Percentiles rank a stretch among this genome's conserved stretches.
phyloP scores from a whole-genome alignment of 2,797 vertebrate genomes.

The Alauda arvensis region DNA sequence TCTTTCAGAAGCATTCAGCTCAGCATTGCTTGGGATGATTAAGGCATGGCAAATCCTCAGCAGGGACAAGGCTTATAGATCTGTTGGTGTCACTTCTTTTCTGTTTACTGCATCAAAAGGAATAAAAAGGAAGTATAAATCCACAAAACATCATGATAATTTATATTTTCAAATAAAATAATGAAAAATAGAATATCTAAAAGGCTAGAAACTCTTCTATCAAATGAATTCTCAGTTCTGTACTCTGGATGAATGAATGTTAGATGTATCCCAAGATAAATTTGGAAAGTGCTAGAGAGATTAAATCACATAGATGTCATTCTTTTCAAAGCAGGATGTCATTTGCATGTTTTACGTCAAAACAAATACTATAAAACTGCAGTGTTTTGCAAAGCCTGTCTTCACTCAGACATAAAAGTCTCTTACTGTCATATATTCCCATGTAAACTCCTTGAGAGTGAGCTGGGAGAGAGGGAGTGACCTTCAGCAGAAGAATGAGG shows the following conservation, averaged over 20 bases:
- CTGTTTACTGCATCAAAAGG: background rate
- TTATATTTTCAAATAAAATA: background rate
- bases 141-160: accelerated
- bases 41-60: background rate
- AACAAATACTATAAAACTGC: background rate
- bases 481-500: background rate
- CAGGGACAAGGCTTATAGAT: background rate
- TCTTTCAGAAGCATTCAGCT: background rate
- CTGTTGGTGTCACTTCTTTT: background rate
- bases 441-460: background rate
- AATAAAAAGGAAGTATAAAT: background rate
- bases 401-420: background rate
- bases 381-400: background rate
- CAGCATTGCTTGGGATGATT: background rate
- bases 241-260: background rate
- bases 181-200: background rate
- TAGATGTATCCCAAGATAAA: background rate
- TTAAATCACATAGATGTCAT: background rate
- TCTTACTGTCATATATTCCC: background rate
- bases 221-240: background rate
- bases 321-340: background rate
- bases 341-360: background rate
- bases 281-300: background rate
- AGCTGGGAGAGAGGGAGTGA: background rate
- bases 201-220: background rate